These are phyloP conservation scores for Lasius platythorax DNA, from an alignment of 2,888 invertebrate genomes.

Conservation along the genomic window DNA sequence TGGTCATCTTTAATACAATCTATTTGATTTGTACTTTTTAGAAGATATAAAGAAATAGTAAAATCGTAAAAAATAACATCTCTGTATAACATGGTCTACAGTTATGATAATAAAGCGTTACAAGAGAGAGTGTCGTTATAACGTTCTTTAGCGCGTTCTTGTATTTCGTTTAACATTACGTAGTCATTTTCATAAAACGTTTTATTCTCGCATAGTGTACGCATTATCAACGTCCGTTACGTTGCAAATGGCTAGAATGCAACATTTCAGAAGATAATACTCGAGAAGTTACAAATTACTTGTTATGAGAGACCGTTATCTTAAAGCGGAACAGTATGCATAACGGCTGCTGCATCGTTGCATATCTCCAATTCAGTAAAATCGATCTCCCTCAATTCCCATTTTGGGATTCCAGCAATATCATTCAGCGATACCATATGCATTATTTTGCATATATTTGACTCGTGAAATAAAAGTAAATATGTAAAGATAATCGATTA, in stretches of 20 bases:
- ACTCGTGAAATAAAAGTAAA: constrained; percentile 18
- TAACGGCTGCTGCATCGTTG: constrained; percentile 21
- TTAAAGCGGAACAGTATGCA: constrained; percentile 36
- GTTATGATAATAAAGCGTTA: constrained; percentile 16
- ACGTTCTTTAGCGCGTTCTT: constrained; percentile 23
- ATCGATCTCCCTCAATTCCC: constrained; percentile 38
- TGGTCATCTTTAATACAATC: not conserved
- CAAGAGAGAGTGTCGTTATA: not conserved
- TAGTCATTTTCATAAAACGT: constrained; percentile 38
- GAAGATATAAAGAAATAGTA: not conserved
- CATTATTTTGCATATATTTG: not conserved
- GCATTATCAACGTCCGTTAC: constrained; percentile 9
- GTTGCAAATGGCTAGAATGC: constrained; percentile 23
- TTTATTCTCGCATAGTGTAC: constrained; percentile 11
- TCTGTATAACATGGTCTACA: constrained; percentile 12
- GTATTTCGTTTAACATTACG: constrained; percentile 34
- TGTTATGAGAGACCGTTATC: constrained; percentile 7
- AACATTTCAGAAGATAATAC: constrained; percentile 32
- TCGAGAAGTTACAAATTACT: not conserved
- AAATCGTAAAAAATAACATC: constrained; percentile 5
- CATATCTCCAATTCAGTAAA: constrained; percentile 38
- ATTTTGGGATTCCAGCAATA: constrained; percentile 26
- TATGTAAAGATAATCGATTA: constrained; percentile 1
- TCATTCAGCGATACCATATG: not conserved
- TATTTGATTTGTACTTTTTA: not conserved